Conservation (phyloP, 2,113 vertebrate genomes). For the Hiodon tergisus region DNA sequence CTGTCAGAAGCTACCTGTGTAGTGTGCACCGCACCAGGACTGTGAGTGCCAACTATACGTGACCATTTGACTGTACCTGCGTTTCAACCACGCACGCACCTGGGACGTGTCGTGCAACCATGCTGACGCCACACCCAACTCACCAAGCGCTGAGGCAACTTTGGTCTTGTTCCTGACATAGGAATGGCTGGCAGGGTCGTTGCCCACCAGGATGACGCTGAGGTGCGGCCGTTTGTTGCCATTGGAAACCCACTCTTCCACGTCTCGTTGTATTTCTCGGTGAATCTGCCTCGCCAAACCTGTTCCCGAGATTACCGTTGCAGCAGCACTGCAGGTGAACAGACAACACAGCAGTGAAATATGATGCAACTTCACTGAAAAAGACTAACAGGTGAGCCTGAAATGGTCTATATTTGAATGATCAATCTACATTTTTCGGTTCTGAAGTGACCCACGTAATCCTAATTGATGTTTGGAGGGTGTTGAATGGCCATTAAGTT, state of each 20-base stretch:
- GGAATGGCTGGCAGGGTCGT: constrained; percentile 78
- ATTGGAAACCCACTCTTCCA: constrained; percentile 69
- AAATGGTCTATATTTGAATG: neutral
- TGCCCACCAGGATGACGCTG: constrained; percentile 80
- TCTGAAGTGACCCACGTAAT: neutral
- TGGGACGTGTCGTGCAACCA: too few relatives aligned
- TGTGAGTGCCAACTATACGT: too few relatives aligned
- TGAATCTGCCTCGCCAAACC: constrained; percentile 76
- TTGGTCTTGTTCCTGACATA: constrained; percentile 86
- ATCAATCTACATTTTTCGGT: neutral
- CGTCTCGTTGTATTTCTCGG: constrained; percentile 75
- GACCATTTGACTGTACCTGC: too few relatives aligned
- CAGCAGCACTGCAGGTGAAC: constrained; percentile 62
- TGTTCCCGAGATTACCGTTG: constrained; percentile 78
- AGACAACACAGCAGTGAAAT: neutral
- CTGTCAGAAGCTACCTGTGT: too few relatives aligned
- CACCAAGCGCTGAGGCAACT: constrained; percentile 78
- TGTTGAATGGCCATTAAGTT: neutral
- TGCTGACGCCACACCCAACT: constrained; percentile 30
- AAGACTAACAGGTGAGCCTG: neutral
- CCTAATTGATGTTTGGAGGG: too few relatives aligned
- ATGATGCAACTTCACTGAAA: neutral
- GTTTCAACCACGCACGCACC: too few relatives aligned
- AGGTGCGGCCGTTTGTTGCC: constrained; percentile 84
- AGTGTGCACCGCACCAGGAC: too few relatives aligned